These are phyloP conservation scores for Cherax destructor DNA, from an alignment of 1,140 invertebrate species.

Conservation along the genomic window DNA sequence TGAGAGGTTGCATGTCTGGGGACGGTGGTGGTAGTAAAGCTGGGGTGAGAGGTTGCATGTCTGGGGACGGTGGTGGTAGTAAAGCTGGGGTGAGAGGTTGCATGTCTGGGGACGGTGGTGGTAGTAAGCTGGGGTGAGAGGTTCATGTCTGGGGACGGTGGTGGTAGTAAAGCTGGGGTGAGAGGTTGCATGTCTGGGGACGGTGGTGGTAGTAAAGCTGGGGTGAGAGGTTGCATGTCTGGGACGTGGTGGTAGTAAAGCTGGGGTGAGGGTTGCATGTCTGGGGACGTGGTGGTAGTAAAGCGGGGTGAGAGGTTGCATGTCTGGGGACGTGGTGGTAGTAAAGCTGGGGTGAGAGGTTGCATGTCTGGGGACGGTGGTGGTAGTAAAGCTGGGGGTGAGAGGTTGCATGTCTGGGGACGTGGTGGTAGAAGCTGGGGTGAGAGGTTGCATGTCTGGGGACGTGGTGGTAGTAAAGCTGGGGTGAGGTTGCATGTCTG, in stretches of 20 bases:
- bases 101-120: too few relatives aligned
- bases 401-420: too few relatives aligned
- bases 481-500: too few relatives aligned
- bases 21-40: neutral
- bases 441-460: neutral
- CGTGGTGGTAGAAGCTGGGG: neutral
- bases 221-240: neutral
- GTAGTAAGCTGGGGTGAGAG: neutral
- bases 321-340: too few relatives aligned
- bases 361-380: constrained; percentile 5
- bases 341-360: neutral
- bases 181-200: too few relatives aligned
- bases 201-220: neutral
- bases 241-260: too few relatives aligned
- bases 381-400: too few relatives aligned
- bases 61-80: neutral
- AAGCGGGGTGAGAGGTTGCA: neutral
- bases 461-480: neutral
- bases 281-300: too few relatives aligned
- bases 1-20: too few relatives aligned
- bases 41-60: neutral
- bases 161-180: neutral
- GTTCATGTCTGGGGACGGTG: neutral
- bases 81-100: neutral
- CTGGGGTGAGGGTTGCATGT: constrained; percentile 16